Percentiles rank a stretch among this genome's conserved stretches.
phyloP scores from a whole-genome alignment of 2,888 invertebrate species.

The Tubulanus polymorphus region DNA sequence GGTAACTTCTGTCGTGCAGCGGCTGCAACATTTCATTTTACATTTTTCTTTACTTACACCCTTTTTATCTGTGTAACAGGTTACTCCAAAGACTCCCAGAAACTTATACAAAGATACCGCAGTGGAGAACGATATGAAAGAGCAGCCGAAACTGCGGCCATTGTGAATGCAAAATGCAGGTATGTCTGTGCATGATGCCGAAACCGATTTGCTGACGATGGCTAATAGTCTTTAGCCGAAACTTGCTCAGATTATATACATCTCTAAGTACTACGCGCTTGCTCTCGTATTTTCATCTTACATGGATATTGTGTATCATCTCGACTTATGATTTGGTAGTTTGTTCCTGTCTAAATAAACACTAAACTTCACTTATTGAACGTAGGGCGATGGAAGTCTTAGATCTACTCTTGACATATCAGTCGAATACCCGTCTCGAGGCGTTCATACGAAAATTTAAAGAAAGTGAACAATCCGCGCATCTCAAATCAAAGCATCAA shows the following conservation, averaged over 20 bases:
- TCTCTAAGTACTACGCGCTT: background rate
- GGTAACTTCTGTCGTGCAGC: too few relatives aligned
- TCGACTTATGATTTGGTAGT: background rate
- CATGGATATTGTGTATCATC: too few relatives aligned
- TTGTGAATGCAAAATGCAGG: conserved; percentile 52
- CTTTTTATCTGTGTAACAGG: conserved; percentile 26
- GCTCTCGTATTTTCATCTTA: background rate
- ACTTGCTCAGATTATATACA: background rate
- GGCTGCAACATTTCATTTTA: too few relatives aligned
- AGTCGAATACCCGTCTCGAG: conserved; percentile 45
- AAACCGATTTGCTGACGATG: background rate
- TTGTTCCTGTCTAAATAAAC: too few relatives aligned
- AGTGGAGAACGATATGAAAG: conserved; percentile 37
- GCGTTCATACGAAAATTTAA: conserved; percentile 46
- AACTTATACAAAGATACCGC: conserved; percentile 36
- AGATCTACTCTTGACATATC: conserved; percentile 49
- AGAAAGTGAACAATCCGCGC: conserved; percentile 31
- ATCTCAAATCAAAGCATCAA: conserved; percentile 21
- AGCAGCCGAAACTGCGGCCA: conserved; percentile 39
- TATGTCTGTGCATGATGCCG: conserved; percentile 16
- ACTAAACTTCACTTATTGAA: background rate
- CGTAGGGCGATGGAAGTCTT: conserved; percentile 47
- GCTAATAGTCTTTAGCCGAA: background rate
- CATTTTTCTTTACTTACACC: too few relatives aligned
- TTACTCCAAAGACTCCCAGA: conserved; percentile 46